Evolutionary conservation across 2,797 vertebrate species (phyloP).

Genomic region (Gymnodraco acuticeps): DNA sequence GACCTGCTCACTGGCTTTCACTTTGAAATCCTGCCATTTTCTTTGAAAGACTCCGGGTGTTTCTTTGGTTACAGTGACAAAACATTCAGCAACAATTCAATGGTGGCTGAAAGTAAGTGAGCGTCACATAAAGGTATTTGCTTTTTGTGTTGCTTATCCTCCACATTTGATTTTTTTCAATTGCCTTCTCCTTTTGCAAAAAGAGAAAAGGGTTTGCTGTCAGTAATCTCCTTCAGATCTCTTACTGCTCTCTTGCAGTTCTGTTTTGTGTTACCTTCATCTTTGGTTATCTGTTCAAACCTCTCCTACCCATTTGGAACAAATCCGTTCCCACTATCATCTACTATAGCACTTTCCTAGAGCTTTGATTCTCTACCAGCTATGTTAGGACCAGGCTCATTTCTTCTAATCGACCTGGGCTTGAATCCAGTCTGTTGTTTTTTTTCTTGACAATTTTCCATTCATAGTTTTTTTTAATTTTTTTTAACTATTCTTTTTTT

Average conservation of each 20-base stretch:
- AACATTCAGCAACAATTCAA: conserved; percentile 12
- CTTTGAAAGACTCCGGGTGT: not conserved
- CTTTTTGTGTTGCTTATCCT: conserved; percentile 14
- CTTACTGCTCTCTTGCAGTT: not conserved
- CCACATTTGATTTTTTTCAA: not conserved
- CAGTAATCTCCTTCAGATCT: conserved; percentile 8
- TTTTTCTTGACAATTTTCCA: too few species aligned
- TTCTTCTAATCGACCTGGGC: too few species aligned
- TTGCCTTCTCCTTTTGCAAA: not conserved
- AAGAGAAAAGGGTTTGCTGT: not conserved
- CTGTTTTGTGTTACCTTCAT: not conserved
- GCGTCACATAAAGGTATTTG: conserved; percentile 6
- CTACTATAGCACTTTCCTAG: not conserved
- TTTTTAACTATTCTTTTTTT: too few species aligned
- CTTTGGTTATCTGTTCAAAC: not conserved
- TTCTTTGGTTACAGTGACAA: not conserved
- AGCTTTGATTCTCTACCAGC: too few species aligned
- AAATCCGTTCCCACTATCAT: not conserved
- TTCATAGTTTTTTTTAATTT: too few species aligned
- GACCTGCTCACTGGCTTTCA: conserved; percentile 3
- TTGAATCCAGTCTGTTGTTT: too few species aligned
- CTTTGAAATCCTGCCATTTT: conserved; percentile 7
- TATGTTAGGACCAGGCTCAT: too few species aligned
- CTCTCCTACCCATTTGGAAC: not conserved
- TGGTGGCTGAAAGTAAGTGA: conserved; percentile 4